Base-by-base conservation (phyloP, 2,113 vertebrate genomes). In the Paramisgurnus dabryanus region DNA sequence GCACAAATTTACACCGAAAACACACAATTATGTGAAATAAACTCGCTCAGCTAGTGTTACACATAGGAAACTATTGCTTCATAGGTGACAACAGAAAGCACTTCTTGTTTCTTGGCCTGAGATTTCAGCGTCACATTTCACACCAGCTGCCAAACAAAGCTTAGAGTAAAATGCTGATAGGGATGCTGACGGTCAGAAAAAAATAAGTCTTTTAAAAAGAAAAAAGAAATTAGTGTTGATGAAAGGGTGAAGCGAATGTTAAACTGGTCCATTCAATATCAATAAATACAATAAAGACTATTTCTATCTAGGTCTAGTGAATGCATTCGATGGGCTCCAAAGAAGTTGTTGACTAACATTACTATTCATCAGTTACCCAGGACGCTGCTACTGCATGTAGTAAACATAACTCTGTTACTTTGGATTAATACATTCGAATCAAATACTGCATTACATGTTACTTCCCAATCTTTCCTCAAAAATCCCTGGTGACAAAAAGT, bases 401-500 rank as follows among this genome's bases (percentile, higher is more conserved):
- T 74, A 11, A 61, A 27, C 22, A 7, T 58, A n/a, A 58, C 5
- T 58, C n/a, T 58, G 15, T 50, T 50, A 50, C 49, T 50, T 4
- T 3, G 50, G 69, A 55, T 11, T 11, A 74, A 45, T 55, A 22
- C 70, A 27, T 45, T 45, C 15, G 6, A 27, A 43, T 68, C 22
- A 60, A 78, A 78, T 68, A 69, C 55, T 60, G 66, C 55, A 68
- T 34, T 58, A 15, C 8, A 55, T 64, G 41, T 79, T 79, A 47
- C 11, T 79, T 40, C 41, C 60, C 64, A 76, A 49, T 5, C 61
- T 3, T 57, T 60, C 69, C 34, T 41, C 50, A 18, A 53, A 11
- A 53, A 53, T 53, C 47, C 47, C 17, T 39, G 50, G 34, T 72
- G 34, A 57, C 68, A 71, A 43, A 72, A 43, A 55, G 58, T 53